Percentiles rank a stretch among this genome's conserved stretches.
phyloP scores from a whole-genome alignment of 2,888 invertebrate genomes.

The Agrilus mali region DNA sequence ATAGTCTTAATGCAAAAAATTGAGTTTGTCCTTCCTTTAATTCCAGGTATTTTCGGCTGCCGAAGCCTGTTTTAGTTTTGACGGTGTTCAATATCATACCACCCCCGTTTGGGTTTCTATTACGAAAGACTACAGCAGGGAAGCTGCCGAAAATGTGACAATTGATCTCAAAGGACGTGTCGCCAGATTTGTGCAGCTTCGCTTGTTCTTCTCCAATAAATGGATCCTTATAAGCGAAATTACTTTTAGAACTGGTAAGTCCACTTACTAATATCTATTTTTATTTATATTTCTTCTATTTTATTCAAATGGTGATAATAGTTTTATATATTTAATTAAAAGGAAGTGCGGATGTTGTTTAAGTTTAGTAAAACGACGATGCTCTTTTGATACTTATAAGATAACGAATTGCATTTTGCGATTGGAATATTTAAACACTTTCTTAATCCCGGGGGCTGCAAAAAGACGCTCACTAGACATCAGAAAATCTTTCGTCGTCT shows the following conservation, averaged over 20 bases:
- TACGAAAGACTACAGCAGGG: slow-evolving; percentile 40
- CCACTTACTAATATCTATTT: not conserved
- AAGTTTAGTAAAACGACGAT: too few relatives aligned
- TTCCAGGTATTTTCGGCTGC: slow-evolving; percentile 62
- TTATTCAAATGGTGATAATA: too few relatives aligned
- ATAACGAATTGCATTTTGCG: too few relatives aligned
- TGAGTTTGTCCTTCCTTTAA: slow-evolving; percentile 9
- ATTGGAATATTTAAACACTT: too few relatives aligned
- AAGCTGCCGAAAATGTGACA: slow-evolving; percentile 51
- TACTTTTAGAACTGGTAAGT: slow-evolving; percentile 66
- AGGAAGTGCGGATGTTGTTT: too few relatives aligned
- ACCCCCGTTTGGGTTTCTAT: slow-evolving; percentile 51
- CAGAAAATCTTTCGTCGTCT: too few relatives aligned
- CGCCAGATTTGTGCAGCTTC: slow-evolving; percentile 62
- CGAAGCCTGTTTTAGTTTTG: slow-evolving; percentile 66
- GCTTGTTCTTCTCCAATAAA: slow-evolving; percentile 63
- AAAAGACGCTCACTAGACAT: too few relatives aligned
- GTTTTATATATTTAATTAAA: too few relatives aligned
- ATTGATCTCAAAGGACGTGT: slow-evolving; percentile 62
- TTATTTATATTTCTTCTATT: too few relatives aligned
- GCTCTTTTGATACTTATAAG: too few relatives aligned
- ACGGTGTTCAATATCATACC: slow-evolving; percentile 62
- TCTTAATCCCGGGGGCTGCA: too few relatives aligned
- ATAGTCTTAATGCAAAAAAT: too few relatives aligned
- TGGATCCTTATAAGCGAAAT: slow-evolving; percentile 88